Base-by-base conservation (phyloP, 2,113 vertebrate genomes). In the Menidia beryllina region DNA sequence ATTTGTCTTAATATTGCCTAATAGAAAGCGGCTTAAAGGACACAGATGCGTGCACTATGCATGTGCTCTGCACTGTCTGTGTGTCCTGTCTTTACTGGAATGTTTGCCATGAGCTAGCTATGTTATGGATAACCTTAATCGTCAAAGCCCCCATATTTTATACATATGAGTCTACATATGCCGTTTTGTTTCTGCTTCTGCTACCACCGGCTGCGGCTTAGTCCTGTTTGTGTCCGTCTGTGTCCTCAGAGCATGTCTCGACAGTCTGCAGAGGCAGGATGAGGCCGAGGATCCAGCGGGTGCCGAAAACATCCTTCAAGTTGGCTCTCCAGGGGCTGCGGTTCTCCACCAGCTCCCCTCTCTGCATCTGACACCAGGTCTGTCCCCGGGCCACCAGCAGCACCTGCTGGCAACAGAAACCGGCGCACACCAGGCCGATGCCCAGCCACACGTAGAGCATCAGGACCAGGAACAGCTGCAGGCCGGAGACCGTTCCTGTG, bases 401-500 rank as follows among this genome's bases (percentile, higher is more conserved):
- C 81, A 99, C 91, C 93, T 99, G 97, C 82, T 98, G 98, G 88
- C 95, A 98, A 82, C 97, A 99, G 94, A 99, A 99, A 43, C 97
- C 97, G 0, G 96, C 96, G 0, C 96, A 97, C 72, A 98, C 97
- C 90, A 99, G 91, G 72, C 98, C 98, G 0, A 99, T 95, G 75
- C 97, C 96, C 60, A 98, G 93, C 98, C 98, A 99, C 89, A 98
- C 95, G 49, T 98, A 98, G 19, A 99, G 95, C 98, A 99, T 99
- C 88, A 99, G 94, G 83, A 98, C 96, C 86, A 98, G 94, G 83
- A 99, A 97, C 91, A 98, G 93, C 90, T 99, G 97, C 87, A 96
- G 92, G 86, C 96, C 96, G 19, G 96, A 95, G 77, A 98, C 94
- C 67, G 93, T 92, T 88, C 97, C 97, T 99, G 90, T 19, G 15